Evolutionary conservation across 2,797 vertebrate genomes (phyloP), one percentile per base, ranked within the genome.

Genomic region (Jordanella pulchra): DNA sequence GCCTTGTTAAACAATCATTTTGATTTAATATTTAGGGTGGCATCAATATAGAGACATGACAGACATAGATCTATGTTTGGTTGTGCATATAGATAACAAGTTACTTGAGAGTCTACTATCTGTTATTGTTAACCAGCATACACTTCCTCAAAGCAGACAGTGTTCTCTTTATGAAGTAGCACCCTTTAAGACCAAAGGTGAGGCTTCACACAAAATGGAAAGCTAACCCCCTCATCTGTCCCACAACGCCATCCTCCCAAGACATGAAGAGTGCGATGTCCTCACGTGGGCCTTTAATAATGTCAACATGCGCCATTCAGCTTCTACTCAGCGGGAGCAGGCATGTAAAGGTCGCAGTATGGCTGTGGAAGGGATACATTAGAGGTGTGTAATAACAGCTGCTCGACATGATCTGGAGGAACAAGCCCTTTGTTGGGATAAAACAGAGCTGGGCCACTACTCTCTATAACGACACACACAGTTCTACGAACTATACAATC

Each of bases 301-400:
- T 81, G 86, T 89, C 89, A 90, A 87, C 88, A 88, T 81, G 81
- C 71, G 77, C 82, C 81, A 80, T 84, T 89, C 82, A 84, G 82
- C 60, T 67, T 86, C 83, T 71, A 51, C 65, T 69, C 23, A 18
- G 73, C 79, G 2, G 58, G 84, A 66, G 65, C 72, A 53, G 78
- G 72, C 66, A 42, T 77, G 79, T 53, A 76, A 78, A 88, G 77
- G 86, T 77, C 79, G 80, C 23, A 74, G 72, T 61, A 58, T 23
- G 83, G 60, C 75, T 77, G 73, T 83, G 83, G 77, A 78, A 67
- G 77, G 73, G 79, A 78, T 72, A 79, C 13, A 67, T 58, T 71
- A 48, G 58, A 76, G 61, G 60, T 65, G 80, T 82, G 79, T 78
- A 81, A 73, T 76, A 82, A 81, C 63, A 65, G 65, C 55, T 32